Percentiles rank a stretch among this genome's conserved stretches.
Evolutionary conservation across 2,888 invertebrate genomes (phyloP).

Genomic region (Tiliacea citrago): DNA sequence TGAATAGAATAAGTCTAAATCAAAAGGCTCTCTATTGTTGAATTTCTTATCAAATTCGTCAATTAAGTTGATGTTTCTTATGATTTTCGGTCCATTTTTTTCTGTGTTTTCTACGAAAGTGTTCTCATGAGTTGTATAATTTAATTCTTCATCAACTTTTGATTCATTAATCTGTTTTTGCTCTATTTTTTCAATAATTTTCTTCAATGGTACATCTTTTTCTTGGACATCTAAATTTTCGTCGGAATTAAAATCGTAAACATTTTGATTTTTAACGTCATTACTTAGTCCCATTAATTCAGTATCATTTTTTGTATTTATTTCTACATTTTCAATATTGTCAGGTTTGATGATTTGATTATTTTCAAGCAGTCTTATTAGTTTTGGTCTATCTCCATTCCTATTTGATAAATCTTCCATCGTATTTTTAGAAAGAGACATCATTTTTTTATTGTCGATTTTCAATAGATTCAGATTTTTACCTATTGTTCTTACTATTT

Average conservation of each 20-base stretch:
- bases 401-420: background rate
- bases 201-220: constrained; percentile 36
- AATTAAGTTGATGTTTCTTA: constrained; percentile 60
- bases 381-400: constrained; percentile 35
- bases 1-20: constrained; percentile 44
- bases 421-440: constrained; percentile 32
- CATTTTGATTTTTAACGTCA: constrained; percentile 9
- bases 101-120: background rate
- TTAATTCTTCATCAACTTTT: constrained; percentile 11
- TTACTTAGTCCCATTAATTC: constrained; percentile 27
- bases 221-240: background rate
- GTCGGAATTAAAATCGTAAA: background rate
- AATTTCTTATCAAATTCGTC: constrained; percentile 65
- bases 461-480: constrained; percentile 71
- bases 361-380: constrained; percentile 34
- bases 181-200: constrained; percentile 1
- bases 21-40: constrained; percentile 34
- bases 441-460: constrained; percentile 66
- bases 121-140: background rate
- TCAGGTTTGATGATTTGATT: constrained; percentile 11
- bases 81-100: constrained; percentile 60
- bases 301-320: background rate
- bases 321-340: constrained; percentile 19
- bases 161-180: background rate
- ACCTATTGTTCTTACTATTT: constrained; percentile 74